A percentile compares a stretch with the other conserved stretches of the same genome.
Evolutionary conservation across 2,888 invertebrate genomes (phyloP).

Genomic region (Caenorhabditis panamensis): DNA sequence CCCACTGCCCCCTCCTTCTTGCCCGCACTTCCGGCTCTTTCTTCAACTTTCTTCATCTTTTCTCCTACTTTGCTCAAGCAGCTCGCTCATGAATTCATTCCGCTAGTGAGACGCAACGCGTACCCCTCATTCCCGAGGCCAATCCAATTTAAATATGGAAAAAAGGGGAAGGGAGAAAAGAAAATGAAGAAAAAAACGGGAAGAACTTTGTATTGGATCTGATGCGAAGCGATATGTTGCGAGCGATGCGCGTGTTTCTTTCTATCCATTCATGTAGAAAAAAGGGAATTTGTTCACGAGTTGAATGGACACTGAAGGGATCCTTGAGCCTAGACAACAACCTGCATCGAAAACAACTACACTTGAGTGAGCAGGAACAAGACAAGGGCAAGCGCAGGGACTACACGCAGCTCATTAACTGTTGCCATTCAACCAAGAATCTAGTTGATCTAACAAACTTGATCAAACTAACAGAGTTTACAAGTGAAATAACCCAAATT

Average conservation of each 20-base stretch:
- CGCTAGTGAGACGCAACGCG: background rate
- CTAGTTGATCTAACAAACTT: too few relatives aligned
- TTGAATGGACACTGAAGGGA: too few relatives aligned
- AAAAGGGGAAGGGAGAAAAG: background rate
- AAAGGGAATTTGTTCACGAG: background rate
- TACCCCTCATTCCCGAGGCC: background rate
- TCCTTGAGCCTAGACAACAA: too few relatives aligned
- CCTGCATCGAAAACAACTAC: background rate
- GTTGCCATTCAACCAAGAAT: background rate
- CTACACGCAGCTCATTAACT: background rate
- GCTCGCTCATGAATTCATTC: conserved; percentile 4
- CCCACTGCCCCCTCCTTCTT: background rate
- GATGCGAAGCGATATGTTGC: background rate
- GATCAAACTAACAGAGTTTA: too few relatives aligned
- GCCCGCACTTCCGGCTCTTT: conserved; percentile 5
- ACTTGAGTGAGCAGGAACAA: background rate
- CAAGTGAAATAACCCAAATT: too few relatives aligned
- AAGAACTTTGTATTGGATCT: background rate
- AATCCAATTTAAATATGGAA: conserved; percentile 9
- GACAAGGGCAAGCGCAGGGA: too few relatives aligned
- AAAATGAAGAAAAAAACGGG: background rate
- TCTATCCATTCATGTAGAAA: background rate
- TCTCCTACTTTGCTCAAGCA: background rate
- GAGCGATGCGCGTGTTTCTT: too few relatives aligned
- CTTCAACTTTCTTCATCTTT: background rate